These are phyloP conservation scores for Denticeps clupeoides DNA, from an alignment of 2,797 vertebrate species.

Conservation along the genomic window DNA sequence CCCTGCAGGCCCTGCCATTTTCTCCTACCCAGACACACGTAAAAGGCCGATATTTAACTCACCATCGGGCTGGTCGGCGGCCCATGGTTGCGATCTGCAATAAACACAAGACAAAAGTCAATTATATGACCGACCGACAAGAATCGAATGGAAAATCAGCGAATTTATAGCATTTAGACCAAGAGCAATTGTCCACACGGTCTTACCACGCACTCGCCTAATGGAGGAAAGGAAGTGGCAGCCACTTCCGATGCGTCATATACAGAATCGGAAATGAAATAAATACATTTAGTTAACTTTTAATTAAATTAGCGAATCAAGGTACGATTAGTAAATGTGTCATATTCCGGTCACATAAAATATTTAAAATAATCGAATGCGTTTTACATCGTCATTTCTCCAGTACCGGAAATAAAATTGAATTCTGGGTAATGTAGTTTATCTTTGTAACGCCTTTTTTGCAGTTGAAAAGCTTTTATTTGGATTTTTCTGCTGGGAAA, in stretches of 20 bases:
- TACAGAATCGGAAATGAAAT: constrained; percentile 3
- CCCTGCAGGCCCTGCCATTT: constrained; percentile 52
- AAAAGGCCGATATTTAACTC: constrained; percentile 31
- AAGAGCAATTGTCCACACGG: constrained; percentile 23
- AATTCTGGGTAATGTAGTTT: no score
- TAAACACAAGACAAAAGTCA: constrained; percentile 9
- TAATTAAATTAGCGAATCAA: no score
- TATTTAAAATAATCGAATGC: no score
- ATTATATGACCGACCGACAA: fast-evolving
- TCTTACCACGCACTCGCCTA: constrained; percentile 61
- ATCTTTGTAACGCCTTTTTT: no score
- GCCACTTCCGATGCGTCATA: constrained; percentile 50
- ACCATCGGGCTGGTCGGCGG: constrained; percentile 72
- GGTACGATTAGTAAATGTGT: no score
- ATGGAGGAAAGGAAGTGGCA: constrained; percentile 63
- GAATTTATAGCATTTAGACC: background rate
- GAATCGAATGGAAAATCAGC: fast-evolving
- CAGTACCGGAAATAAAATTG: no score
- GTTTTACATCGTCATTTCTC: no score
- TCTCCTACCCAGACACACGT: constrained; percentile 14
- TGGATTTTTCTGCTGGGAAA: no score
- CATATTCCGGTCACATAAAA: no score
- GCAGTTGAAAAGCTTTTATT: no score
- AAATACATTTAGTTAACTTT: background rate
- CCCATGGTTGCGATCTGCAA: constrained; percentile 63